phyloP scores from a whole-genome alignment of 2,797 vertebrate species.

The Sardinella longiceps region DNA sequence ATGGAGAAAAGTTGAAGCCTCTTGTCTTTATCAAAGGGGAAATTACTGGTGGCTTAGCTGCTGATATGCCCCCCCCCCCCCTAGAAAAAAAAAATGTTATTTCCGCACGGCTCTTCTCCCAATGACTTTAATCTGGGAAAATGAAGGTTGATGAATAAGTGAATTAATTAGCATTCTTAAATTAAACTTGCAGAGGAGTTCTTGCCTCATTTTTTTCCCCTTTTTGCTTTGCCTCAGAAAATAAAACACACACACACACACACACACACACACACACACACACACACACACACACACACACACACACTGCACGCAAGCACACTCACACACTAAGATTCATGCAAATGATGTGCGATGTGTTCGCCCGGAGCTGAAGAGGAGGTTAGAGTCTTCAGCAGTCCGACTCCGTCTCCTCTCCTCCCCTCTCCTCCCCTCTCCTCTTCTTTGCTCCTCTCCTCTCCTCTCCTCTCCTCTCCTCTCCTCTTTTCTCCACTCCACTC shows the following conservation, averaged over 20 bases:
- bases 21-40: slow-evolving; percentile 50
- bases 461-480: too few relatives aligned
- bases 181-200: slow-evolving; percentile 54
- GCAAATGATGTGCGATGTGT: slow-evolving; percentile 46
- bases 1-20: slow-evolving; percentile 36
- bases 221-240: slow-evolving; percentile 9
- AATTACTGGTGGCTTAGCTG: slow-evolving; percentile 47
- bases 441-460: too few relatives aligned
- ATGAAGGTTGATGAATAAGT: slow-evolving; percentile 51
- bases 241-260: background rate
- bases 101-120: slow-evolving; percentile 37
- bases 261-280: background rate
- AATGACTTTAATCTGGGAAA: slow-evolving; percentile 55
- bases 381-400: slow-evolving; percentile 30
- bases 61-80: slow-evolving; percentile 29
- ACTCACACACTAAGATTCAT: slow-evolving; percentile 44
- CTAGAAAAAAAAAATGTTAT: background rate
- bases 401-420: background rate
- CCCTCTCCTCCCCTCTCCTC: too few relatives aligned
- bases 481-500: too few relatives aligned
- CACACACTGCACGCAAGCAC: too few relatives aligned
- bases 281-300: too few relatives aligned
- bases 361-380: slow-evolving; percentile 42
- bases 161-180: slow-evolving; percentile 59
- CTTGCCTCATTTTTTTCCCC: slow-evolving; percentile 36